These are phyloP conservation scores for Myanophis thanlyinensis DNA, from an alignment of 2,113 vertebrate species.

Conservation along the genomic window DNA sequence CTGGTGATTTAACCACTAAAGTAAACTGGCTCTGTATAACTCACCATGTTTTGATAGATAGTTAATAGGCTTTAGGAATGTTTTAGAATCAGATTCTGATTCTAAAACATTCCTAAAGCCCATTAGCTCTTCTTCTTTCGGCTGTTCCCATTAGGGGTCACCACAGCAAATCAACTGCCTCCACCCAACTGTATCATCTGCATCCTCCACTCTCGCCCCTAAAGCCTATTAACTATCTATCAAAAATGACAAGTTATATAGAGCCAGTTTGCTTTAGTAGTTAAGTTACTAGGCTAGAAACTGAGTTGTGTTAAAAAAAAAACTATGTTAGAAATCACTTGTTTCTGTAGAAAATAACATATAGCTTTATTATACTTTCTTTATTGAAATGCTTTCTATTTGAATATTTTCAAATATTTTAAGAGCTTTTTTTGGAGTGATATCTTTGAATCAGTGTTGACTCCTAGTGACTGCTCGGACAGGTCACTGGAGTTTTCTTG, in stretches of 20 bases:
- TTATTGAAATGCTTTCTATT: neutral
- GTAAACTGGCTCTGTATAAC: neutral
- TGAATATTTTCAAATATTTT: neutral
- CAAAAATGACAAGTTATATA: too few relatives aligned
- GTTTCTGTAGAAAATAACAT: neutral
- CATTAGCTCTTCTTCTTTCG: too few relatives aligned
- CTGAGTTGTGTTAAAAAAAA: neutral
- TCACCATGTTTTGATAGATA: neutral
- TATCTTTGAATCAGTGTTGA: neutral
- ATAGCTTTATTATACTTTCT: neutral
- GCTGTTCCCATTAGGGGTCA: too few relatives aligned
- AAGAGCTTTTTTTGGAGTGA: neutral
- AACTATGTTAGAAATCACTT: neutral
- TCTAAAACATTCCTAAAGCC: too few relatives aligned
- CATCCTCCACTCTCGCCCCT: too few relatives aligned
- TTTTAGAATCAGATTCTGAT: too few relatives aligned
- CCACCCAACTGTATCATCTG: too few relatives aligned
- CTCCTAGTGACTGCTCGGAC: neutral
- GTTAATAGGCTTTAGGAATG: neutral
- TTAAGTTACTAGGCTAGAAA: too few relatives aligned
- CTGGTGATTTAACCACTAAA: neutral
- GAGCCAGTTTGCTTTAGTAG: too few relatives aligned
- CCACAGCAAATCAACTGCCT: too few relatives aligned
- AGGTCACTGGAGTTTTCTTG: neutral
- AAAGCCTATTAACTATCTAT: too few relatives aligned